A percentile compares a stretch with the other conserved stretches of the same genome.
Conservation (phyloP, 2,797 vertebrate species). For the Argyrosomus regius region DNA sequence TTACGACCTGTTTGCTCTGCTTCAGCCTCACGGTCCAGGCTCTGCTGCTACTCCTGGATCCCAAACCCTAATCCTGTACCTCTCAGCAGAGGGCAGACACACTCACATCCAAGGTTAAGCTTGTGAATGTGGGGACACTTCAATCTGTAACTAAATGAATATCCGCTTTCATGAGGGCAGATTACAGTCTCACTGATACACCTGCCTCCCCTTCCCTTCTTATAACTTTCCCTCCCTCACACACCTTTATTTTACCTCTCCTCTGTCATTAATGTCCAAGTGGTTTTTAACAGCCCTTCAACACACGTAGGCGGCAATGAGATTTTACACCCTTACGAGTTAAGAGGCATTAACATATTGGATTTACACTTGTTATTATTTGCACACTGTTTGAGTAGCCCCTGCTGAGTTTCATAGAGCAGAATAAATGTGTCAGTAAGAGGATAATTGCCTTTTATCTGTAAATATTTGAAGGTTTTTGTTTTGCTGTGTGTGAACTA, state of each 20-base stretch:
- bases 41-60: conserved; percentile 39
- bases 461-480: conserved; percentile 6
- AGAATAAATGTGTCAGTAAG: conserved; percentile 27
- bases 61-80: conserved; percentile 58
- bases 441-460: conserved; percentile 12
- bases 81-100: conserved; percentile 60
- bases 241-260: conserved; percentile 19
- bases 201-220: conserved; percentile 11
- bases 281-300: conserved; percentile 36
- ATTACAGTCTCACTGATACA: conserved; percentile 44
- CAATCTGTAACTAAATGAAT: conserved; percentile 56
- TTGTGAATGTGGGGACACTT: conserved; percentile 57
- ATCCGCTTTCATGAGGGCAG: conserved; percentile 15
- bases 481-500: not conserved
- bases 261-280: conserved; percentile 30
- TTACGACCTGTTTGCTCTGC: not conserved
- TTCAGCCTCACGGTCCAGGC: conserved; percentile 1
- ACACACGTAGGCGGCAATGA: conserved; percentile 5
- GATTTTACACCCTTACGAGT: conserved; percentile 26
- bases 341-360: conserved; percentile 42
- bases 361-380: conserved; percentile 42
- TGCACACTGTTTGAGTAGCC: conserved; percentile 23
- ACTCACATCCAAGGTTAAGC: conserved; percentile 65
- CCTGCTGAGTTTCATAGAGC: conserved; percentile 27
- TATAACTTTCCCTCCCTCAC: conserved; percentile 1